Conservation (phyloP, 2,797 vertebrate species). For the Gouania willdenowi region DNA sequence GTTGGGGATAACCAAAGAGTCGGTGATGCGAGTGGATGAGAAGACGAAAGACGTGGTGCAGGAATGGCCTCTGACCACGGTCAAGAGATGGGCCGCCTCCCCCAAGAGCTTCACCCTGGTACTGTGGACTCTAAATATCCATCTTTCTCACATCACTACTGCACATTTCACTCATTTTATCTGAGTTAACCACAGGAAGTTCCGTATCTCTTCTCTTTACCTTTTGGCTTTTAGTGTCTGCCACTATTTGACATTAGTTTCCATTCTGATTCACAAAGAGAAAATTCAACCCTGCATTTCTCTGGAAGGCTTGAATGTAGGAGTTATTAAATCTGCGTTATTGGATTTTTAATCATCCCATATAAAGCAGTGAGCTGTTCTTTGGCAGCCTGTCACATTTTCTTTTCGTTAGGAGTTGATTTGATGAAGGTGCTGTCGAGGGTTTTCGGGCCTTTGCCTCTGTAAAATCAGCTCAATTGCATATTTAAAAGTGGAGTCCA, state of each 20-base stretch:
- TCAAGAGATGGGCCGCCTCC: conserved; percentile 98
- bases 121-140: conserved; percentile 38
- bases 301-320: conserved; percentile 37
- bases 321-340: conserved; percentile 25
- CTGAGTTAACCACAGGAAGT: conserved; percentile 40
- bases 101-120: conserved; percentile 99
- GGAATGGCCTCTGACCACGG: conserved; percentile 96
- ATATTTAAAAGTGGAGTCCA: too few species aligned
- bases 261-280: neutral
- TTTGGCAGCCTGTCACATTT: conserved; percentile 24
- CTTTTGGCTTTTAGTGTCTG: conserved; percentile 24
- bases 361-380: too few species aligned
- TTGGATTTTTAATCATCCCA: too few species aligned
- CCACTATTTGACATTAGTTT: conserved; percentile 10
- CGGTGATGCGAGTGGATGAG: conserved; percentile 97
- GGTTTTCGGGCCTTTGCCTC: too few species aligned
- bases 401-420: conserved; percentile 17
- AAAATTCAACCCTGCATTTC: conserved; percentile 17
- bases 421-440: conserved; percentile 19
- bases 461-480: too few species aligned
- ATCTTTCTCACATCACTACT: conserved; percentile 21
- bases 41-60: conserved; percentile 97
- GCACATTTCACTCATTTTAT: conserved; percentile 31
- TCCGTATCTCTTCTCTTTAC: conserved; percentile 37
- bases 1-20: conserved; percentile 96